Evolutionary conservation across 2,113 vertebrate genomes (phyloP).

Genomic region (Poicephalus gulielmi): DNA sequence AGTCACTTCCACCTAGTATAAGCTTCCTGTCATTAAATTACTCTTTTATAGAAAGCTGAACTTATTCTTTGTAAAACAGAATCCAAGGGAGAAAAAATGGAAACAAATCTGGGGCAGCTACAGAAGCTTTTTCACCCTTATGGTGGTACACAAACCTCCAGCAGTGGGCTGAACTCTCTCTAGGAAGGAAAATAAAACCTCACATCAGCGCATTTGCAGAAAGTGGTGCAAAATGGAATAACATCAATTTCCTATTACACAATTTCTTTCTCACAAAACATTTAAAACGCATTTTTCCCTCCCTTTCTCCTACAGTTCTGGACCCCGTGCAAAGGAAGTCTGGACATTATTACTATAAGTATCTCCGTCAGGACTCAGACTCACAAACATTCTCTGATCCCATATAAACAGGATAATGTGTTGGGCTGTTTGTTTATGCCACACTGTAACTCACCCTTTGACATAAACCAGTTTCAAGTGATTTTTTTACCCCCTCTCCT

Average conservation of each 20-base stretch:
- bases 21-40: not conserved
- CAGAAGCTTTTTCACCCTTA: not conserved
- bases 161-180: not conserved
- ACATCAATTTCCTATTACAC: constrained; percentile 22
- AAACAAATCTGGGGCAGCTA: not conserved
- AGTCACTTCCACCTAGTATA: not conserved
- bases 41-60: not conserved
- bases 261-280: not conserved
- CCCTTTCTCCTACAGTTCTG: not conserved
- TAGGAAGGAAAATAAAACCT: not conserved
- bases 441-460: not conserved
- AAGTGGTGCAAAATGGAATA: not conserved
- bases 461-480: constrained; percentile 36
- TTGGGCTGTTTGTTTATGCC: constrained; percentile 35
- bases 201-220: not conserved
- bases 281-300: not conserved
- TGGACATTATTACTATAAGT: constrained; percentile 23
- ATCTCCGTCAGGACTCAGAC: constrained; percentile 21
- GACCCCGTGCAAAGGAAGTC: not conserved
- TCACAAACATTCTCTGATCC: not conserved
- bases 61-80: not conserved
- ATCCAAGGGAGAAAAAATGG: not conserved
- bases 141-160: not conserved
- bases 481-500: not conserved
- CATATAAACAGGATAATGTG: constrained; percentile 8